These are phyloP conservation scores for Syngnathus rostellatus DNA, from an alignment of 2,797 vertebrate species.

Conservation along the genomic window DNA sequence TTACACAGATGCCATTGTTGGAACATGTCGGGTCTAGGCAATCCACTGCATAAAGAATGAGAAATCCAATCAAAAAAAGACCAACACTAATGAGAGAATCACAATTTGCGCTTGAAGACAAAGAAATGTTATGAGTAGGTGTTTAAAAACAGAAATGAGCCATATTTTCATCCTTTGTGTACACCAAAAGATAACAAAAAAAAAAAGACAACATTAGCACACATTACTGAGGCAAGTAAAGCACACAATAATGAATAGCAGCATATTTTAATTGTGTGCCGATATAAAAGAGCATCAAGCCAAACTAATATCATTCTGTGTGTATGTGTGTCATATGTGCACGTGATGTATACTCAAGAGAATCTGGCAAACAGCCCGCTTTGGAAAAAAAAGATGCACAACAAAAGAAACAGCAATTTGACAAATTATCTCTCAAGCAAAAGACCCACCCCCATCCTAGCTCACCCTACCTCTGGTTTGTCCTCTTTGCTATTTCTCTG, in stretches of 20 bases:
- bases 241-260: conserved; percentile 40
- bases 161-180: conserved; percentile 34
- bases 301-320: conserved; percentile 3
- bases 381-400: conserved; percentile 38
- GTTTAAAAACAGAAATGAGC: conserved; percentile 13
- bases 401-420: conserved; percentile 77
- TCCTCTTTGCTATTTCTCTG: conserved; percentile 27
- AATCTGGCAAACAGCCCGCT: conserved; percentile 79
- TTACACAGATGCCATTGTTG: conserved; percentile 92
- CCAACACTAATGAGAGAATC: conserved; percentile 15
- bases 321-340: conserved; percentile 16
- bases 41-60: conserved; percentile 72
- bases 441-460: conserved; percentile 21
- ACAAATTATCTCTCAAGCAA: conserved; percentile 66
- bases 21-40: conserved; percentile 94
- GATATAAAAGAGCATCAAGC: conserved; percentile 19
- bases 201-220: conserved; percentile 37
- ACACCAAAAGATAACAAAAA: conserved; percentile 37
- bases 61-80: conserved; percentile 18
- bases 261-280: conserved; percentile 27
- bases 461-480: conserved; percentile 37
- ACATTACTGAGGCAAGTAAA: conserved; percentile 50
- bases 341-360: conserved; percentile 46
- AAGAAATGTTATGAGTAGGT: conserved; percentile 13
- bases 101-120: conserved; percentile 14